Conservation (phyloP, 2,888 invertebrate genomes). For the Campopleginae sp. region DNA sequence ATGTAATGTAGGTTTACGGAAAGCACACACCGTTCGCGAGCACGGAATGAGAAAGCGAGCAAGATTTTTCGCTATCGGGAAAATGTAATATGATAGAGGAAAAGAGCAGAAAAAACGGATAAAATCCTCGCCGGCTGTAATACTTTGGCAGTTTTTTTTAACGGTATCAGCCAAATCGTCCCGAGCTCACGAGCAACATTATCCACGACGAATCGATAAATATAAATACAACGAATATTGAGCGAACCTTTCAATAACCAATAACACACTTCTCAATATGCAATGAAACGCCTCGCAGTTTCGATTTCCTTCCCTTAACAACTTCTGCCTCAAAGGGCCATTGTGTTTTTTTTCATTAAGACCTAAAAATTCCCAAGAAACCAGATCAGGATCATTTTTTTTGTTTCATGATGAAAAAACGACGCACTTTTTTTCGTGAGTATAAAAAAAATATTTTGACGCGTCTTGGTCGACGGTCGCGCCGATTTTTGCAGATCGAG, state of each 20-base stretch:
- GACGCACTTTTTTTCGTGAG: neutral
- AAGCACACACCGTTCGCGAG: constrained; percentile 54
- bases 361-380: no score
- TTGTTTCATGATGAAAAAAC: no score
- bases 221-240: constrained; percentile 14
- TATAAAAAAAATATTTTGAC: neutral
- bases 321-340: neutral
- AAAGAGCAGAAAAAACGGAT: constrained; percentile 21
- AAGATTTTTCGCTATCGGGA: constrained; percentile 58
- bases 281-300: neutral
- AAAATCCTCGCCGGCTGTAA: constrained; percentile 35
- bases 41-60: constrained; percentile 48
- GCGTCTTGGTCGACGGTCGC: neutral
- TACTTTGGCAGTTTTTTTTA: constrained; percentile 49
- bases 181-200: constrained; percentile 12
- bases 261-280: neutral
- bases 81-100: constrained; percentile 48
- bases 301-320: neutral
- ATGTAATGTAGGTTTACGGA: constrained; percentile 67
- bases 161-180: constrained; percentile 4
- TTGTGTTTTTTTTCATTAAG: no score
- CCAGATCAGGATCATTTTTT: no score
- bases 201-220: constrained; percentile 23
- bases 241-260: constrained; percentile 14
- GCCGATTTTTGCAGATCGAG: neutral